Percentiles rank a stretch among this genome's conserved stretches.
Evolutionary conservation across 2,888 invertebrate species (phyloP).

Genomic region (Drosophila koepferae): DNA sequence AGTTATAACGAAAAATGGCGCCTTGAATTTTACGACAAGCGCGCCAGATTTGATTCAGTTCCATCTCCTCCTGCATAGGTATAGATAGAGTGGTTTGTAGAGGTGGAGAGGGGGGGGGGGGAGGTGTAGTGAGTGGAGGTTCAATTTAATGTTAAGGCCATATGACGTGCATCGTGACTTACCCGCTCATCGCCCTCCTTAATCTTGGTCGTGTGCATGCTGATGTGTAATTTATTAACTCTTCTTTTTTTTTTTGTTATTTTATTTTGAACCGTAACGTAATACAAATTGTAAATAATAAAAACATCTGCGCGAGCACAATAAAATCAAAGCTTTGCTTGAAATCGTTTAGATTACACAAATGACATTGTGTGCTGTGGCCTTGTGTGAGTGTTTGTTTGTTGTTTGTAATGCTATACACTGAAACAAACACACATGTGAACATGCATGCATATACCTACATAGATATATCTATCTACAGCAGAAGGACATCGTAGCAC

Average conservation of each 20-base stretch:
- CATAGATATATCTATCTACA: not conserved
- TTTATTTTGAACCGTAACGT: constrained; percentile 31
- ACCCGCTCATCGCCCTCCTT: constrained; percentile 75
- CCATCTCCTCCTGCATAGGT: constrained; percentile 66
- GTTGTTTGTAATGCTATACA: constrained; percentile 32
- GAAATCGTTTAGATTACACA: constrained; percentile 48
- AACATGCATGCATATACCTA: no score
- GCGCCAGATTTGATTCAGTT: constrained; percentile 90
- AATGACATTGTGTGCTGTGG: constrained; percentile 64
- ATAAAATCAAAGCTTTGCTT: constrained; percentile 49
- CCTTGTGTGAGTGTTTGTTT: constrained; percentile 51
- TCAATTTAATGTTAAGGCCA: constrained; percentile 28
- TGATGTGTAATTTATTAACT: constrained; percentile 43
- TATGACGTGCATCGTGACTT: constrained; percentile 22
- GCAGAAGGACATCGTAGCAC: constrained; percentile 11
- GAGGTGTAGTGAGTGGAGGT: no score
- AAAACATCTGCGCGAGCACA: constrained; percentile 43
- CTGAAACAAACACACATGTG: constrained; percentile 17
- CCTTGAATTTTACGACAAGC: constrained; percentile 93
- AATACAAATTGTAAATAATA: constrained; percentile 36
- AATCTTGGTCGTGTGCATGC: constrained; percentile 68
- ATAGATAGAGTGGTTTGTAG: no score
- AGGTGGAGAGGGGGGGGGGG: fast-evolving
- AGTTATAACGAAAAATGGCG: constrained; percentile 89
- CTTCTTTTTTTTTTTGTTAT: constrained; percentile 18